A percentile compares a stretch with the other conserved stretches of the same genome.
phyloP scores from a whole-genome alignment of 2,797 vertebrate genomes.

The Xenopus petersii region DNA sequence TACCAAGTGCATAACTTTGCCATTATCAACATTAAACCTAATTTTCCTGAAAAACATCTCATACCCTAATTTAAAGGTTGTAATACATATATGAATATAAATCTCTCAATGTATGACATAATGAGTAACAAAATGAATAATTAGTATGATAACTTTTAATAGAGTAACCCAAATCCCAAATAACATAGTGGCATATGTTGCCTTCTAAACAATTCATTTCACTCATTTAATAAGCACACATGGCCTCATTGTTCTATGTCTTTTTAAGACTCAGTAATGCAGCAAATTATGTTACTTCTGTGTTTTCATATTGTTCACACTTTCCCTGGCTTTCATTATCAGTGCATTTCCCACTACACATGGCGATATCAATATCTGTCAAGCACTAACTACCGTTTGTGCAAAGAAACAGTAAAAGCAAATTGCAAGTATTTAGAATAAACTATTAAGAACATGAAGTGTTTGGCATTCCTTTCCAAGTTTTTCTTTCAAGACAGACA shows the following conservation, averaged over 20 bases:
- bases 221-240: too few species aligned
- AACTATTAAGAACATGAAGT: conserved; percentile 33
- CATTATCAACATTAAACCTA: too few species aligned
- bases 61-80: too few species aligned
- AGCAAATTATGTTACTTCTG: conserved; percentile 53
- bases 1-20: too few species aligned
- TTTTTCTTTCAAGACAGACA: conserved; percentile 67
- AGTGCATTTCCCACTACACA: neutral
- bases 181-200: too few species aligned
- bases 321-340: conserved; percentile 27
- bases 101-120: too few species aligned
- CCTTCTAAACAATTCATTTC: too few species aligned
- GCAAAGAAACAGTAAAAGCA: neutral
- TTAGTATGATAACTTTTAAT: too few species aligned
- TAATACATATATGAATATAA: too few species aligned
- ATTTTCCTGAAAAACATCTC: too few species aligned
- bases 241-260: neutral
- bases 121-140: too few species aligned
- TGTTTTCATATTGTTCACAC: conserved; percentile 15
- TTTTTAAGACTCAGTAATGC: neutral
- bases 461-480: conserved; percentile 46
- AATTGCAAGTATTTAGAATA: conserved; percentile 19
- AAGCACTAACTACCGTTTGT: neutral
- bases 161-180: too few species aligned
- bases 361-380: conserved; percentile 35